These are phyloP conservation scores for Falco berigora DNA, from an alignment of 2,797 vertebrate genomes.

Conservation along the genomic window DNA sequence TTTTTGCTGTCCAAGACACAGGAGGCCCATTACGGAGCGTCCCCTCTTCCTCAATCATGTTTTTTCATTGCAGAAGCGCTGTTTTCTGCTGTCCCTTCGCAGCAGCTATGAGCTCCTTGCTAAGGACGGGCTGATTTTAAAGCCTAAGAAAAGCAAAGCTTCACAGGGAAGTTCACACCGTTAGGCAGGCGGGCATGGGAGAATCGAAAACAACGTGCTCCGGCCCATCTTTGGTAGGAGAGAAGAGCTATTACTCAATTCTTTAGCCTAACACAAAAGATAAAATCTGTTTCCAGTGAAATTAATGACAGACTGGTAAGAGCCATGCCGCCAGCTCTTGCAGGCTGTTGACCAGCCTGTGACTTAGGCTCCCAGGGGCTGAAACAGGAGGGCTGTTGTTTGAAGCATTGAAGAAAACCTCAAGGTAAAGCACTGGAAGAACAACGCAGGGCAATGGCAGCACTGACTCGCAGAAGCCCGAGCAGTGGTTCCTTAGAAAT, in stretches of 20 bases:
- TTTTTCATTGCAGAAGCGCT: neutral
- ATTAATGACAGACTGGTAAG: neutral
- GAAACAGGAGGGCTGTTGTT: neutral
- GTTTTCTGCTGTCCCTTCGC: neutral
- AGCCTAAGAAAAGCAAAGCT: neutral
- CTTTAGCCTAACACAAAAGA: neutral
- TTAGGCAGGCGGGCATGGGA: neutral
- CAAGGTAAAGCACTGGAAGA: neutral
- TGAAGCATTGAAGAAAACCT: neutral
- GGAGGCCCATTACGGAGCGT: neutral
- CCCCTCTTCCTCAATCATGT: neutral
- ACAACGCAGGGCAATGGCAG: neutral
- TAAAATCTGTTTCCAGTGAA: neutral
- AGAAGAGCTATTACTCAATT: neutral
- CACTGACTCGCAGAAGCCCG: neutral
- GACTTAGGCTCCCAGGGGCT: neutral
- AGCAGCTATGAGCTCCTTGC: neutral
- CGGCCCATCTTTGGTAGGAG: neutral
- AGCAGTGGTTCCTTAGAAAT: neutral
- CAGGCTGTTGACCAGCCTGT: neutral
- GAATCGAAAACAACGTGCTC: neutral
- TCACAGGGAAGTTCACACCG: neutral
- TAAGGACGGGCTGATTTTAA: neutral
- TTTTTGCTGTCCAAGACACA: neutral
- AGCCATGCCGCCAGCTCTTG: neutral